Base-by-base conservation (phyloP, 2,888 invertebrate species). In the Cylloceria caligata region DNA sequence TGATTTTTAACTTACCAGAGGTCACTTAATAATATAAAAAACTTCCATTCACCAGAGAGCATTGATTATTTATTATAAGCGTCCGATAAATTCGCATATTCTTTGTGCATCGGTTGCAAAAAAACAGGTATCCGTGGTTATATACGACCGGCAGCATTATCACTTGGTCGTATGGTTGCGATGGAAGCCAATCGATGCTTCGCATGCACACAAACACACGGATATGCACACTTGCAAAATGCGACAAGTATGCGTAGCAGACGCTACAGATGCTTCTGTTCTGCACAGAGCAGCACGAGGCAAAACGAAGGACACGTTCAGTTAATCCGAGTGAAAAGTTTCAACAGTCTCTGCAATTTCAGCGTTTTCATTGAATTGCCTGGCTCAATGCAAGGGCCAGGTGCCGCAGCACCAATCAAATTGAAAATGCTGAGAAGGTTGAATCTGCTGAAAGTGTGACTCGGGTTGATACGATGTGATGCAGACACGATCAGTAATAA, bases 111-210 rank as follows among this genome's bases (percentile, higher is more conserved):
- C 24, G 3, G 55, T 55, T 65, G 2, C 9, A n/a, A 47, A 68
- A 7, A 68, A 71, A 68, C 55, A 64, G n/a, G 16, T 39, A 19
- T 60, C 42, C 34, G 30, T 60, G 16, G 30, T 47, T 72, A 52
- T 39, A 55, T 36, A 64, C 62, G 62, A 64, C 47, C 72, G 72
- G 72, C 62, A 9, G 47, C 60, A 72, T 72, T 78, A 71, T 78
- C 64, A 64, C 55, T 52, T 55, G 39, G 65, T 47, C 60, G 62
- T 60, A 60, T 24, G 67, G 67, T 60, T 36, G 60, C 36, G 65
- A 62, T 71, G 69, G 75, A 78, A 78, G 74, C 78, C 64, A 81
- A 81, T 81, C 77, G 69, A 76, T 81, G 76, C 64, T 47, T 45
- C 68, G 52, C 55, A 62, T 55, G 55, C 72, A 36, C 60, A 19